Evolutionary conservation across 2,888 invertebrate species (phyloP).

Genomic region (Vesta saturnalis): DNA sequence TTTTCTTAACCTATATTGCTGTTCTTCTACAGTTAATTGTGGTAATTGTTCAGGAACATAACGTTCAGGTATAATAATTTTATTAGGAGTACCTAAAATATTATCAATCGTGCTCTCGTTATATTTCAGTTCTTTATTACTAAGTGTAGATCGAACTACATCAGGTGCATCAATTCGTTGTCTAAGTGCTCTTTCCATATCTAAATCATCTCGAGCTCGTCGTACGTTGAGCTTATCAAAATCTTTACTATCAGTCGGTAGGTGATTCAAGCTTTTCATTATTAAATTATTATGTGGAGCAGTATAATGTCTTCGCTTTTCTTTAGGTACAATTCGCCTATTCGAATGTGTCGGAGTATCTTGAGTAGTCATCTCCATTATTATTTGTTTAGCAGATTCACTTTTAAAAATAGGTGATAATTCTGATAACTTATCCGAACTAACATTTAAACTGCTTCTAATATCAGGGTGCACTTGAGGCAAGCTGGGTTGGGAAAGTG

Average conservation of each 20-base stretch:
- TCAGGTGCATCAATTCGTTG: slow-evolving; percentile 83
- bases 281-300: slow-evolving; percentile 72
- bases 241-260: slow-evolving; percentile 53
- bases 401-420: slow-evolving; percentile 86
- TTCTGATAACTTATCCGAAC: slow-evolving; percentile 63
- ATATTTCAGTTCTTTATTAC: slow-evolving; percentile 71
- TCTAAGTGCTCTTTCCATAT: slow-evolving; percentile 86
- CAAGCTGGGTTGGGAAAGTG: slow-evolving; percentile 52
- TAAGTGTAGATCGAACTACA: slow-evolving; percentile 85
- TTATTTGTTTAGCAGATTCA: slow-evolving; percentile 86
- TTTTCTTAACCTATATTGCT: slow-evolving; percentile 83
- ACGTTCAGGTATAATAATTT: slow-evolving; percentile 91
- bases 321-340: slow-evolving; percentile 78
- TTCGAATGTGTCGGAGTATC: slow-evolving; percentile 54
- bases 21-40: slow-evolving; percentile 85
- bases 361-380: slow-evolving; percentile 76
- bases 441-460: slow-evolving; percentile 40
- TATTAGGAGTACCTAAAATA: slow-evolving; percentile 86
- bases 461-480: slow-evolving; percentile 48
- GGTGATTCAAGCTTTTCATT: slow-evolving; percentile 56
- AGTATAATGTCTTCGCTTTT: slow-evolving; percentile 87
- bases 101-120: slow-evolving; percentile 88
- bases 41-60: slow-evolving; percentile 93
- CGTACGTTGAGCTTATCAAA: slow-evolving; percentile 59
- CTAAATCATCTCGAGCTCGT: slow-evolving; percentile 83